Base-by-base conservation (phyloP, 2,113 vertebrate genomes). In the Microtus pennsylvanicus region DNA sequence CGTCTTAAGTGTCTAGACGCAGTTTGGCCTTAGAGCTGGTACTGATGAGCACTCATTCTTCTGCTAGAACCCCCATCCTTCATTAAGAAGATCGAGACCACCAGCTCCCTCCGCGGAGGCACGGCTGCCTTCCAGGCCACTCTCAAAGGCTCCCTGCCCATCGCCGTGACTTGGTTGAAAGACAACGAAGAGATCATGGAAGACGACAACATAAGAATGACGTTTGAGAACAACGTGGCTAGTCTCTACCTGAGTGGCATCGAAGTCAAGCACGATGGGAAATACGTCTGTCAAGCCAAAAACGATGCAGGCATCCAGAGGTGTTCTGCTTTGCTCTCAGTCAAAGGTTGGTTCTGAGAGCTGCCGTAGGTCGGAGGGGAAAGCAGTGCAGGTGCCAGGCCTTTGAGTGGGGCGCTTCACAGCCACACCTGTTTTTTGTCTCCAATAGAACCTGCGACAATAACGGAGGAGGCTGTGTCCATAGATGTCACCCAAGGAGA, bases 401-500 rank as follows among this genome's bases (percentile, higher is more conserved):
- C 91, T 85, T 61, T 90, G 2, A 35, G 72, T 13, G 26, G 91
- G 90, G 85, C 50, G 50, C 89, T 94, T 97, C 75, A 96, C 78
- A 83, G 81, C 77, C 78, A 78, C 47, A 11, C 93, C 2, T 98
- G 35, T 98, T 74, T 93, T 98, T 85, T 98, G 91, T 97, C 98
- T 98, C 93, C 98, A 97, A 97, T 98, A 99, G 99, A 99, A 98
- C 99, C 99, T 94, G 99, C 99, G 96, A 99, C 99, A 91, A 98
- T 99, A 52, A 98, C 98, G 16, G 99, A 99, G 94, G 99, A 99
- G 96, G 98, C 99, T 0, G 99, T 99, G 96, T 99, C 99, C 50
- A 99, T 99, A 98, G 99, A 99, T 98, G 99, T 99, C 95, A 99
- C 99, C 80, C 99, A 99, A 97, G 99, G 99, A 83, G 99, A 99